phyloP scores from a whole-genome alignment of 2,113 vertebrate genomes.

The Lampris megalopsis region DNA sequence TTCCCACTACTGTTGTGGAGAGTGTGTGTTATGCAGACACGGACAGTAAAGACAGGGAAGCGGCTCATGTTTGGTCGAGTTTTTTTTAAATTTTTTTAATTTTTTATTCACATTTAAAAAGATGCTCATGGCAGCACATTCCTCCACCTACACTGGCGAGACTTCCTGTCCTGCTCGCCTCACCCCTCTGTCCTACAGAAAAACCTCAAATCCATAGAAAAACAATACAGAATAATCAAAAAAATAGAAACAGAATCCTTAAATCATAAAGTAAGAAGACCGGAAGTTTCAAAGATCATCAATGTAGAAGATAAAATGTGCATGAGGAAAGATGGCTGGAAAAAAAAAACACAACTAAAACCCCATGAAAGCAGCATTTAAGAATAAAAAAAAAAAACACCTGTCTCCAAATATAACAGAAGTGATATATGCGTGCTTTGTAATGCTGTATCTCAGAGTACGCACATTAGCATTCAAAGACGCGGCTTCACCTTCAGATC shows the following conservation, averaged over 20 bases:
- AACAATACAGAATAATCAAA: neutral
- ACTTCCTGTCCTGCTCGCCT: constrained; percentile 27
- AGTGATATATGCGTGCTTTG: constrained; percentile 17
- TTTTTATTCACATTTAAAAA: constrained; percentile 72
- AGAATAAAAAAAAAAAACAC: neutral
- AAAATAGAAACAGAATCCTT: neutral
- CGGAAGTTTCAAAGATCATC: constrained; percentile 16
- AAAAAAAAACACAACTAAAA: constrained; percentile 14
- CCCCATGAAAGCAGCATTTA: constrained; percentile 66
- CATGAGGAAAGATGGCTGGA: constrained; percentile 15
- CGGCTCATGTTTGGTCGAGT: constrained; percentile 46
- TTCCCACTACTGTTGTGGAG: neutral
- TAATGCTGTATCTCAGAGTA: constrained; percentile 7
- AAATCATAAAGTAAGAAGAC: constrained; percentile 16
- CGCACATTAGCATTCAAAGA: constrained; percentile 53
- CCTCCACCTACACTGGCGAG: constrained; percentile 42
- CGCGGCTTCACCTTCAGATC: constrained; percentile 38
- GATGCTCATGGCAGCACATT: constrained; percentile 61
- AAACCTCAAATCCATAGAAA: constrained; percentile 28
- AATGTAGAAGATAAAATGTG: constrained; percentile 50
- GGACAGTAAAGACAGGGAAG: neutral
- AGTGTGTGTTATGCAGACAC: neutral
- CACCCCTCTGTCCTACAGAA: constrained; percentile 9
- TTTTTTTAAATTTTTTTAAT: constrained; percentile 45
- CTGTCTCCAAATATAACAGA: constrained; percentile 5